phyloP scores from a whole-genome alignment of 2,113 vertebrate genomes.

The Pseudolaguvia tuberculata region DNA sequence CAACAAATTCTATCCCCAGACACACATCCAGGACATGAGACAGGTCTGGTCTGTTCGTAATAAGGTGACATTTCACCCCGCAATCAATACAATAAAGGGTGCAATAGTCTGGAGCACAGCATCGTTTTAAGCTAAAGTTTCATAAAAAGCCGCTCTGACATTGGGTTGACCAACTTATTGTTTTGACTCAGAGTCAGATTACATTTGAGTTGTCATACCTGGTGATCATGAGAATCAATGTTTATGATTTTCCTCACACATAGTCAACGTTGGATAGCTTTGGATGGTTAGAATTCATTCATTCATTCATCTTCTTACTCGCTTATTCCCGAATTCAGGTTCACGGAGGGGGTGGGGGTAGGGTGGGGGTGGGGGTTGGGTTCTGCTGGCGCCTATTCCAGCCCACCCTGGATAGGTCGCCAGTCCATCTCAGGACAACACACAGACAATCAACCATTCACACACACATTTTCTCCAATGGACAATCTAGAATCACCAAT shows the following conservation, averaged over 20 bases:
- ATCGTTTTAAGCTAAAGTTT: conserved; percentile 43
- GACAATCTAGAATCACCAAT: too few relatives aligned
- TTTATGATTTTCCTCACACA: not conserved
- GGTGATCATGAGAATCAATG: conserved; percentile 1
- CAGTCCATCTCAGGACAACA: too few relatives aligned
- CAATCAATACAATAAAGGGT: conserved; percentile 48
- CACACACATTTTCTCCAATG: too few relatives aligned
- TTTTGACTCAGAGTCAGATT: conserved; percentile 18
- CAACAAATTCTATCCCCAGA: conserved; percentile 40
- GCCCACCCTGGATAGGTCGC: too few relatives aligned
- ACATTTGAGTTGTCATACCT: conserved; percentile 13
- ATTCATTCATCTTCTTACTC: too few relatives aligned
- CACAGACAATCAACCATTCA: too few relatives aligned
- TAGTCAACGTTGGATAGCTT: conserved; percentile 2
- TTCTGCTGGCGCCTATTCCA: too few relatives aligned
- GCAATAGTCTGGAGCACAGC: conserved; percentile 23
- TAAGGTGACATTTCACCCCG: conserved; percentile 41
- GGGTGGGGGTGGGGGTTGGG: too few relatives aligned
- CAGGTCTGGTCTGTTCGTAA: conserved; percentile 32
- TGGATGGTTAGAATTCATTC: too few relatives aligned
- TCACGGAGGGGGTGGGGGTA: too few relatives aligned
- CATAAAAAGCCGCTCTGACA: conserved; percentile 36
- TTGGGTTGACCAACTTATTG: conserved; percentile 7
- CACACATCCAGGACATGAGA: conserved; percentile 31
- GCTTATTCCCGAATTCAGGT: too few relatives aligned